A percentile compares a stretch with the other conserved stretches of the same genome.
These are phyloP conservation scores for Rhabdomys pumilio DNA, from an alignment of 2,797 vertebrate species.

Conservation along the genomic window DNA sequence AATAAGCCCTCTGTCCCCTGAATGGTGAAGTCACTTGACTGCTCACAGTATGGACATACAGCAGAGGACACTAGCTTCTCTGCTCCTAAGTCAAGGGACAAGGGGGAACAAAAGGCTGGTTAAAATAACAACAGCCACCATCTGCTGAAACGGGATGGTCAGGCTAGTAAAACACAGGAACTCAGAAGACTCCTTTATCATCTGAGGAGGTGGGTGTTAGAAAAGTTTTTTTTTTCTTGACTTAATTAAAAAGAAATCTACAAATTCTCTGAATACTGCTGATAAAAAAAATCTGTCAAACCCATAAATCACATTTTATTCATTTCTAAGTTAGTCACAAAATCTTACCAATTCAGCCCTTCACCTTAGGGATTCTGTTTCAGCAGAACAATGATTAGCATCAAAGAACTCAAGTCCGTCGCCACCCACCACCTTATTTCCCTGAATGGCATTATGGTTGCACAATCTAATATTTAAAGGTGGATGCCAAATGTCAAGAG, in stretches of 20 bases:
- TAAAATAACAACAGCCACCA: no score
- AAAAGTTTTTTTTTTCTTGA: neutral
- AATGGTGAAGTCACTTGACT: neutral
- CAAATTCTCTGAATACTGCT: constrained; percentile 9
- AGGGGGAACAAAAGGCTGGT: neutral
- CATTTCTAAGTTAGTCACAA: constrained; percentile 53
- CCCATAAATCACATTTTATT: constrained; percentile 45
- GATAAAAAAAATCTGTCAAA: constrained; percentile 28
- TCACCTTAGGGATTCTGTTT: constrained; percentile 45
- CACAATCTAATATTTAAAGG: constrained; percentile 76
- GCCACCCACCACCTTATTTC: constrained; percentile 65
- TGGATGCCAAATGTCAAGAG: constrained; percentile 67
- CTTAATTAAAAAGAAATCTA: neutral
- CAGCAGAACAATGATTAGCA: constrained; percentile 65
- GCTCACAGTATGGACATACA: neutral
- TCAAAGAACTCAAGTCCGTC: constrained; percentile 50
- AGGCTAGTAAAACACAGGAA: neutral
- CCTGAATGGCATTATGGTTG: constrained; percentile 66
- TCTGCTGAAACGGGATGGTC: no score
- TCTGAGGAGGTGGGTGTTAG: neutral
- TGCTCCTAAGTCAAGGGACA: neutral
- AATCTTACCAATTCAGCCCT: constrained; percentile 61
- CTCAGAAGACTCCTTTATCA: neutral
- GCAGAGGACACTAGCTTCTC: neutral
- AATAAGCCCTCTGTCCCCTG: neutral